Conservation (phyloP, 2,888 invertebrate genomes). For the Lepeophtheirus nordmannii region DNA sequence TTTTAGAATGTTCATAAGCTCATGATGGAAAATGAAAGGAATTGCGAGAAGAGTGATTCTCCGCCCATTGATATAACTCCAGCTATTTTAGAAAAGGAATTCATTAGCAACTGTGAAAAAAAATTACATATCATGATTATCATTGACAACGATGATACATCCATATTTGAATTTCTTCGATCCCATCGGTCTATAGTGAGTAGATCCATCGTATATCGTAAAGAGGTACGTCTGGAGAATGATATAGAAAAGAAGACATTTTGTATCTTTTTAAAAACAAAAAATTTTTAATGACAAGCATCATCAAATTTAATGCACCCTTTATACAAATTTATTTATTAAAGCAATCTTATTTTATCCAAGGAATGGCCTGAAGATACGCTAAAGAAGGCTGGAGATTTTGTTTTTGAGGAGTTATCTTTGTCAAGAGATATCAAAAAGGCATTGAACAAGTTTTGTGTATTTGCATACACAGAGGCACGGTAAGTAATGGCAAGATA, state of each 20-base stretch:
- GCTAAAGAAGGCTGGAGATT: slow-evolving; percentile 8
- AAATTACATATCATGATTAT: neutral
- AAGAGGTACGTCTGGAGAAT: neutral
- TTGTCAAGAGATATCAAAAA: slow-evolving; percentile 12
- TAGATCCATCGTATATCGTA: neutral
- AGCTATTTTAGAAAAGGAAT: neutral
- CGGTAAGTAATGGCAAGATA: neutral
- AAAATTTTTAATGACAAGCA: no score
- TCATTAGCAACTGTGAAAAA: neutral
- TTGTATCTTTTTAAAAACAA: no score
- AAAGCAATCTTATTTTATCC: neutral
- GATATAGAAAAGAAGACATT: no score
- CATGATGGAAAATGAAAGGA: neutral
- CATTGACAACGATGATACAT: neutral
- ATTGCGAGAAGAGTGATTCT: neutral
- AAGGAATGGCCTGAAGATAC: slow-evolving; percentile 24
- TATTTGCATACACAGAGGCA: neutral
- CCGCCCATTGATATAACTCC: neutral
- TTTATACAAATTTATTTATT: no score
- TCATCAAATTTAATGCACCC: no score
- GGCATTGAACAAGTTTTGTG: neutral
- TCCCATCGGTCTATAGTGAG: neutral
- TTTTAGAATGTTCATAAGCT: neutral
- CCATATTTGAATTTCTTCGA: neutral
- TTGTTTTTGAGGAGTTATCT: slow-evolving; percentile 14